phyloP scores from a whole-genome alignment of 1,140 invertebrate species.

The Gryon sp. region DNA sequence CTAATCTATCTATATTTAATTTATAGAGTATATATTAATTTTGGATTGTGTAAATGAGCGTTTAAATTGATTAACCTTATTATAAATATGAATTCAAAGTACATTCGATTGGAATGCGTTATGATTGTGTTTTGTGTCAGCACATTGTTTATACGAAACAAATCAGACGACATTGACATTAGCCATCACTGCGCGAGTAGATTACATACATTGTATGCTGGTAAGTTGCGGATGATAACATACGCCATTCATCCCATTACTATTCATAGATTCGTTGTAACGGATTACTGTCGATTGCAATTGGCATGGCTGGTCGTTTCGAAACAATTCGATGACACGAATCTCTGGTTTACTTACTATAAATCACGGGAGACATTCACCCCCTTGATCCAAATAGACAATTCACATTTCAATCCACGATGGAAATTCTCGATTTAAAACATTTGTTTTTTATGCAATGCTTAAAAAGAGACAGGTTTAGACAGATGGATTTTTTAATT shows the following conservation, averaged over 20 bases:
- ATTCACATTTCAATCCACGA: conserved; percentile 40
- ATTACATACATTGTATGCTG: conserved; percentile 39
- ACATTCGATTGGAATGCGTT: conserved; percentile 4
- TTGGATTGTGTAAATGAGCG: no score
- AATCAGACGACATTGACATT: conserved; percentile 58
- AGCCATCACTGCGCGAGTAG: conserved; percentile 52
- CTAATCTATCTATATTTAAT: no score
- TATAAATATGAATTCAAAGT: conserved; percentile 8
- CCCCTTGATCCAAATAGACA: conserved; percentile 57
- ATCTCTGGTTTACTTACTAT: conserved; percentile 78
- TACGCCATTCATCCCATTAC: conserved; percentile 64
- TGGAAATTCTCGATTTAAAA: conserved; percentile 15
- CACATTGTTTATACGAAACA: conserved; percentile 44
- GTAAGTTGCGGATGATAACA: conserved; percentile 52
- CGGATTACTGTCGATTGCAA: conserved; percentile 61
- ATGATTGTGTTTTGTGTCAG: conserved; percentile 14
- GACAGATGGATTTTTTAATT: no score
- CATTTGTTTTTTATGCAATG: no score
- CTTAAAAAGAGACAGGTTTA: no score
- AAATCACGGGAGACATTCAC: conserved; percentile 67
- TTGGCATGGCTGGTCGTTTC: conserved; percentile 62
- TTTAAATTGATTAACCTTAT: no score
- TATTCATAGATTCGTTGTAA: conserved; percentile 62
- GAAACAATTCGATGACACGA: conserved; percentile 73
- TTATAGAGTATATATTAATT: no score